Percentiles rank a stretch among this genome's conserved stretches.
These are phyloP conservation scores for Homalodisca vitripennis DNA, from an alignment of 1,140 invertebrate species.

Conservation along the genomic window DNA sequence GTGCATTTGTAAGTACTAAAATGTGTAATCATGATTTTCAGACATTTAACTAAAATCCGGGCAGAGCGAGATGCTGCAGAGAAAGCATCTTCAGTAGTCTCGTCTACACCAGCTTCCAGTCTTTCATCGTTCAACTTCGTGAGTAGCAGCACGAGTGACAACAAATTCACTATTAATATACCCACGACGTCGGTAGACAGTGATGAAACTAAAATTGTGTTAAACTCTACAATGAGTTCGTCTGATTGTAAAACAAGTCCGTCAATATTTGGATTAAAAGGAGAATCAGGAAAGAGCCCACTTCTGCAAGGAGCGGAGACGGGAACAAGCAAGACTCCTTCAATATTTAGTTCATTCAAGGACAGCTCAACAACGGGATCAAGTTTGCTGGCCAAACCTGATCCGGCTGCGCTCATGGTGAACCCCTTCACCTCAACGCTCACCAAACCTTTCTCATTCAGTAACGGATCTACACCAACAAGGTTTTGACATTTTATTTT, in stretches of 20 bases:
- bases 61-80: conserved; percentile 44
- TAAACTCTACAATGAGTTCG: neutral
- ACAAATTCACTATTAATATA: conserved; percentile 12
- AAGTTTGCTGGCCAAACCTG: conserved; percentile 26
- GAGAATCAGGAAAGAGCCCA: neutral
- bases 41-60: conserved; percentile 64
- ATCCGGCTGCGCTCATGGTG: conserved; percentile 24
- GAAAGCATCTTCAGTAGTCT: conserved; percentile 32
- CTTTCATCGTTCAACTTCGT: conserved; percentile 28
- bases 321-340: conserved; percentile 20
- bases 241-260: no score
- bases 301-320: neutral
- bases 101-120: neutral
- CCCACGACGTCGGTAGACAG: neutral
- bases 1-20: no score
- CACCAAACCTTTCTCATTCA: neutral
- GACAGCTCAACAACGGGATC: conserved; percentile 20
- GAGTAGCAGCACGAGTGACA: neutral
- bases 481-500: no score
- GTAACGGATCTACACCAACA: neutral
- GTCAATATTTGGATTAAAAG: conserved; percentile 2
- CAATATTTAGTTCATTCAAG: conserved; percentile 44
- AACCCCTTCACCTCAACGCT: conserved; percentile 24
- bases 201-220: neutral
- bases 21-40: conserved; percentile 4